Evolutionary conservation across 2,113 vertebrate genomes (phyloP).

Genomic region (Hystrix cristata): DNA sequence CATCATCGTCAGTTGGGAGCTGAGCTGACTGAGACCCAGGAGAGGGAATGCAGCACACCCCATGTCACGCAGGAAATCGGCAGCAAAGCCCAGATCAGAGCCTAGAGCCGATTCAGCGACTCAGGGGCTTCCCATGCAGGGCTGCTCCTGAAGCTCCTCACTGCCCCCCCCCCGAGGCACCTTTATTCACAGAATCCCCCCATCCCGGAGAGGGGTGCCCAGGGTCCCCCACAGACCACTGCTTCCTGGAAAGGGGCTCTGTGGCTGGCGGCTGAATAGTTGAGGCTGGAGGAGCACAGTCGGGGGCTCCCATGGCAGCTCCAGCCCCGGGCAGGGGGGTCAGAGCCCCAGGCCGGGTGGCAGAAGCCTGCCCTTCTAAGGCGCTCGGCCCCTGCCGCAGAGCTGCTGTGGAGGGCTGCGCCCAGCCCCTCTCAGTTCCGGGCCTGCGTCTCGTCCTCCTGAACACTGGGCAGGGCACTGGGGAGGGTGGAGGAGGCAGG

Average conservation of each 20-base stretch:
- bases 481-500: slow-evolving; percentile 6
- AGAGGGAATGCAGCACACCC: slow-evolving; percentile 19
- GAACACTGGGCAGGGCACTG: neutral
- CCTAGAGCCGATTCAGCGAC: neutral
- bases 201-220: neutral
- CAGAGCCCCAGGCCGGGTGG: neutral
- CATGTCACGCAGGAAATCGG: slow-evolving; percentile 49
- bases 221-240: neutral
- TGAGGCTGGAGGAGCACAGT: slow-evolving; percentile 12
- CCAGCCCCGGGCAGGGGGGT: neutral
- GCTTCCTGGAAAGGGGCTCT: slow-evolving; percentile 20
- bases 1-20: slow-evolving; percentile 7
- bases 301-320: neutral
- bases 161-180: neutral
- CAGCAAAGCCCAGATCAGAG: slow-evolving; percentile 18
- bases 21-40: neutral
- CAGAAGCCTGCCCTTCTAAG: neutral
- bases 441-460: slow-evolving; percentile 67
- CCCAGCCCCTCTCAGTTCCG: slow-evolving; percentile 29
- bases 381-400: neutral
- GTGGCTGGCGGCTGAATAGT: neutral
- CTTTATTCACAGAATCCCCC: slow-evolving; percentile 67
- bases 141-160: neutral
- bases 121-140: neutral
- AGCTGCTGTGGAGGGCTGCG: neutral